Evolutionary conservation across 2,797 vertebrate genomes (phyloP).

Genomic region (Scomberomorus guttatus): DNA sequence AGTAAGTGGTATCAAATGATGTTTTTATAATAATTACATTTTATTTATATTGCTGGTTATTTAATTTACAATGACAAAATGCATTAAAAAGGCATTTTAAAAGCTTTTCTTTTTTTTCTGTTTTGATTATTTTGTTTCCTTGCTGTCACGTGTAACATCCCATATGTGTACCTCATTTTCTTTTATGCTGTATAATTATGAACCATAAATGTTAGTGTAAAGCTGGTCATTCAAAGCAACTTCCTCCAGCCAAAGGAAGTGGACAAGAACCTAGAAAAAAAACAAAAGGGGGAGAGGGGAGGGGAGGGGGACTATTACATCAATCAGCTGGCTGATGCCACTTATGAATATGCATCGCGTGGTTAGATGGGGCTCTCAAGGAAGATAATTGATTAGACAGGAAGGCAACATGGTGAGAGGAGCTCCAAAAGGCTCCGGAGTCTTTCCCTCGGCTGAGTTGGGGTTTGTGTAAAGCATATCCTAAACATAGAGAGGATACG

Average conservation of each 20-base stretch:
- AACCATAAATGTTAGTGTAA: constrained; percentile 31
- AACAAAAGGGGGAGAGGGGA: neutral
- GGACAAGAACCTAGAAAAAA: constrained; percentile 22
- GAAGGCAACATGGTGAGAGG: constrained; percentile 80
- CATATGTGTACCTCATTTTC: neutral
- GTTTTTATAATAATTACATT: neutral
- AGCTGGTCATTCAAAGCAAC: constrained; percentile 48
- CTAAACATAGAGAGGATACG: constrained; percentile 47
- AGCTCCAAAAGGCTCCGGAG: constrained; percentile 58
- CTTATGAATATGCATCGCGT: constrained; percentile 90
- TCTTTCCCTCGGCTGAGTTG: constrained; percentile 52
- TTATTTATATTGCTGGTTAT: neutral
- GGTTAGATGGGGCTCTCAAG: constrained; percentile 83
- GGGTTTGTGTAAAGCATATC: constrained; percentile 63
- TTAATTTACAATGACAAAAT: neutral
- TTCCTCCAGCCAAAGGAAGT: constrained; percentile 59
- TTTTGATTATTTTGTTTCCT: neutral
- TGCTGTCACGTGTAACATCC: neutral
- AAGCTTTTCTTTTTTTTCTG: neutral
- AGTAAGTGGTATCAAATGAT: neutral
- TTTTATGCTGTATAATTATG: constrained; percentile 2
- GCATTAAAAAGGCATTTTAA: neutral
- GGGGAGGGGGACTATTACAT: constrained; percentile 82
- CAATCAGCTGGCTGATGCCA: constrained; percentile 87
- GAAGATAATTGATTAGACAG: constrained; percentile 91